Evolutionary conservation across 2,113 vertebrate genomes (phyloP).

Genomic region (Syrmaticus mikado): DNA sequence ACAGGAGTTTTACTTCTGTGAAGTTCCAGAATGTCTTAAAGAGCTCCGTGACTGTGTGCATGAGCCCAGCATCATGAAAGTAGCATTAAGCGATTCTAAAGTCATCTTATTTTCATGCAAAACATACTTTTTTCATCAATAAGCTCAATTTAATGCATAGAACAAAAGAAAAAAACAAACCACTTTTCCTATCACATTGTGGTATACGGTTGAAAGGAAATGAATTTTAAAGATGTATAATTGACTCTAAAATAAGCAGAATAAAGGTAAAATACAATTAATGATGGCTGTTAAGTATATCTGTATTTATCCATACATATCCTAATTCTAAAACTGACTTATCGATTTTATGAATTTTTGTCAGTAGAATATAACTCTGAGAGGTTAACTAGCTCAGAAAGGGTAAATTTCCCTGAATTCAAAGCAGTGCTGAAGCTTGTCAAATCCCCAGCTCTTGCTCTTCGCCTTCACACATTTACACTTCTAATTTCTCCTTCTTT

Average conservation of each 20-base stretch:
- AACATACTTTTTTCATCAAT: neutral
- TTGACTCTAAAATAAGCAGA: neutral
- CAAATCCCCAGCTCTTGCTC: neutral
- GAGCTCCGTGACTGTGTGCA: accelerated
- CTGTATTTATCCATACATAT: neutral
- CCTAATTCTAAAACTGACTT: neutral
- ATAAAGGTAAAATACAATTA: neutral
- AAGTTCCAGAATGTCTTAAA: neutral
- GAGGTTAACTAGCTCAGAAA: neutral
- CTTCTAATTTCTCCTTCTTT: neutral
- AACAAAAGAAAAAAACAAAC: neutral
- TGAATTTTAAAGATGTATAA: conserved; percentile 8
- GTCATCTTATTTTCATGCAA: neutral
- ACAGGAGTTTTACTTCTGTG: neutral
- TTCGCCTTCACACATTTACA: neutral
- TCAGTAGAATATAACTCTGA: neutral
- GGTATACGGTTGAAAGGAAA: neutral
- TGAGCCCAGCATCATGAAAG: neutral
- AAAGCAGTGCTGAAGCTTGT: neutral
- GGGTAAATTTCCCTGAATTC: neutral
- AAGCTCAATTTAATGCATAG: neutral
- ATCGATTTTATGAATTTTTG: neutral
- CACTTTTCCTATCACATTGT: neutral
- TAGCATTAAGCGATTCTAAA: neutral
- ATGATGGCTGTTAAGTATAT: neutral